Conservation (phyloP, 2,797 vertebrate genomes). For the Tauraco hartlaubi region DNA sequence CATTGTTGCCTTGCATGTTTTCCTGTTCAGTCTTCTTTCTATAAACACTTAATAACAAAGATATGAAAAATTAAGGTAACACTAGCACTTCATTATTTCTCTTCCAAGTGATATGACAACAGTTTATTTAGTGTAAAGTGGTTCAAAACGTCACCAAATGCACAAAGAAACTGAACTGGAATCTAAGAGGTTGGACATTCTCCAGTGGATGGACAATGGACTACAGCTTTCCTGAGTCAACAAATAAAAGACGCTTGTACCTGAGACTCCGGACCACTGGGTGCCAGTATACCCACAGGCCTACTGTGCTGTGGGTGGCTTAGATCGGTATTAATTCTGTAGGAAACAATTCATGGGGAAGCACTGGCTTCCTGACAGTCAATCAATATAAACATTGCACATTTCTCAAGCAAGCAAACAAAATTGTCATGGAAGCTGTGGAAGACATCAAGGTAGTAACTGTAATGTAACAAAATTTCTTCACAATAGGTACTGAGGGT, state of each 20-base stretch:
- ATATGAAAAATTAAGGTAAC: neutral
- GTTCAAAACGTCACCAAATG: neutral
- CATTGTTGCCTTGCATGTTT: neutral
- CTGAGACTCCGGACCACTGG: slow-evolving; percentile 1
- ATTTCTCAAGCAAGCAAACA: neutral
- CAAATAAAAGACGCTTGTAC: neutral
- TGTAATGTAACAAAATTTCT: neutral
- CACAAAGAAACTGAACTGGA: neutral
- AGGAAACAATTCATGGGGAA: neutral
- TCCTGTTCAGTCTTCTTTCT: neutral
- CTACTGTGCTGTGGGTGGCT: neutral
- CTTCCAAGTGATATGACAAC: neutral
- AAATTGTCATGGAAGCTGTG: neutral
- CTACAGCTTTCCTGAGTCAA: neutral
- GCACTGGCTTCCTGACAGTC: neutral
- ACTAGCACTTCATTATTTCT: neutral
- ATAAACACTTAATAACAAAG: neutral
- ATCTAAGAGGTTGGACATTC: neutral
- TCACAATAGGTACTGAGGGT: neutral
- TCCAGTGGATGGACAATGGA: neutral
- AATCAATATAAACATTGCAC: neutral
- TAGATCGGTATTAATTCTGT: neutral
- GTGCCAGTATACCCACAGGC: slow-evolving; percentile 32
- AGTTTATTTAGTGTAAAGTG: neutral
- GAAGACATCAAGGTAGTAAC: neutral